A percentile compares a stretch with the other conserved stretches of the same genome.
Evolutionary conservation across 1,140 invertebrate species (phyloP).

Genomic region (Brachionus plicatilis): DNA sequence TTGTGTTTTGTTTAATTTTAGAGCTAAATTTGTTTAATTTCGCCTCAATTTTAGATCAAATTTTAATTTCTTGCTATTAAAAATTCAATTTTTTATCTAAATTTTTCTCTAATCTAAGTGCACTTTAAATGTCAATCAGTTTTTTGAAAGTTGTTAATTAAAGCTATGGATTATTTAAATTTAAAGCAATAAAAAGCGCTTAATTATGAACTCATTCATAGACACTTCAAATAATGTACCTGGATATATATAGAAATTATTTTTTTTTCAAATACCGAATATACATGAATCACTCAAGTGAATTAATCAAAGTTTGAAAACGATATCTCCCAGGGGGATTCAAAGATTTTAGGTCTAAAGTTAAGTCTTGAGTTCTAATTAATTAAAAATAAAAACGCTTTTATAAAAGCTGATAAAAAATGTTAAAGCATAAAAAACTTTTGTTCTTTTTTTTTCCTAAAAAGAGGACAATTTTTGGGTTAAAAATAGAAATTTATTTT

Average conservation of each 20-base stretch:
- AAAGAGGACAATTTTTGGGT: too few species aligned
- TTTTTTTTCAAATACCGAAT: neutral
- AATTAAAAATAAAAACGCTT: too few species aligned
- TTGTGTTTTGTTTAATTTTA: neutral
- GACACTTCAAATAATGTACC: neutral
- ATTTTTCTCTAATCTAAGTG: neutral
- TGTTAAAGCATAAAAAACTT: too few species aligned
- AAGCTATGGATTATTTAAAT: neutral
- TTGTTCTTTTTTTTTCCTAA: too few species aligned
- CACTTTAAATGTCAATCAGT: slow-evolving; percentile 1
- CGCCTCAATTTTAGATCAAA: neutral
- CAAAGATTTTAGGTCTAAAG: too few species aligned
- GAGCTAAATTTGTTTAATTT: neutral
- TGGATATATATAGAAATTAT: neutral
- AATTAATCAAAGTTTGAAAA: too few species aligned
- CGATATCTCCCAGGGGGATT: too few species aligned
- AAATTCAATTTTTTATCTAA: neutral
- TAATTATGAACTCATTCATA: neutral
- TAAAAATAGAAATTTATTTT: too few species aligned
- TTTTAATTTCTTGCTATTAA: neutral
- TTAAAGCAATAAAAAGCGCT: neutral
- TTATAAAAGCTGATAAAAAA: too few species aligned
- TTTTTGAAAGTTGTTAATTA: neutral
- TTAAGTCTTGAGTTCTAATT: too few species aligned
- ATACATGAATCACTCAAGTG: neutral